A percentile compares a stretch with the other conserved stretches of the same genome.
Conservation (phyloP, 2,888 invertebrate genomes). For the Drymonia ruficornis region DNA sequence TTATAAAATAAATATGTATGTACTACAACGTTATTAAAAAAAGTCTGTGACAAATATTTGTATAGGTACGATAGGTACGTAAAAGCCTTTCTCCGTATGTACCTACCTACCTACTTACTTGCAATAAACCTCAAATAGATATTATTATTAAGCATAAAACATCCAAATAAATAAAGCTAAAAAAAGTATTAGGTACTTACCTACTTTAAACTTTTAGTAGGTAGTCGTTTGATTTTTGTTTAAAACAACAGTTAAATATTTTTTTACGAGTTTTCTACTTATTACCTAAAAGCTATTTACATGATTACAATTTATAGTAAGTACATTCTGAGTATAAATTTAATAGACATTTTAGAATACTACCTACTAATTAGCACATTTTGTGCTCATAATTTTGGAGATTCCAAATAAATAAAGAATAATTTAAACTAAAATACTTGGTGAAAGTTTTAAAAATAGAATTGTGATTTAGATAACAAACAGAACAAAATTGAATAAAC, state of each 20-base stretch:
- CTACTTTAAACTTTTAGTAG: no score
- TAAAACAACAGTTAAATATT: not conserved
- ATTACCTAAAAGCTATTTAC: constrained; percentile 45
- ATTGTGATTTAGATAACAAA: not conserved
- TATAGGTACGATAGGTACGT: no score
- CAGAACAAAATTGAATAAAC: not conserved
- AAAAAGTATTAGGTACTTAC: no score
- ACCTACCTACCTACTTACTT: no score
- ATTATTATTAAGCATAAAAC: no score
- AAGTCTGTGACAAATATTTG: no score
- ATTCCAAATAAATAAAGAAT: constrained; percentile 1
- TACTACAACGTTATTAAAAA: no score
- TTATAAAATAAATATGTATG: no score
- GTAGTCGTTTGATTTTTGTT: no score
- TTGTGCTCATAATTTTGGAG: constrained; percentile 15
- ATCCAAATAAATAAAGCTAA: no score
- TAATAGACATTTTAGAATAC: constrained; percentile 28
- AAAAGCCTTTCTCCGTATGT: no score
- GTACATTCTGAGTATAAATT: constrained; percentile 36
- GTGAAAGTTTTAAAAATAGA: constrained; percentile 7
- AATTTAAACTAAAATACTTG: constrained; percentile 2
- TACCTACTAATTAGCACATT: constrained; percentile 12
- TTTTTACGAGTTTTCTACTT: constrained; percentile 19
- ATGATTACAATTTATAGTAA: constrained; percentile 30
- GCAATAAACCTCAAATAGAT: no score